phyloP scores from a whole-genome alignment of 1,140 invertebrate genomes.

The Solen grandis region DNA sequence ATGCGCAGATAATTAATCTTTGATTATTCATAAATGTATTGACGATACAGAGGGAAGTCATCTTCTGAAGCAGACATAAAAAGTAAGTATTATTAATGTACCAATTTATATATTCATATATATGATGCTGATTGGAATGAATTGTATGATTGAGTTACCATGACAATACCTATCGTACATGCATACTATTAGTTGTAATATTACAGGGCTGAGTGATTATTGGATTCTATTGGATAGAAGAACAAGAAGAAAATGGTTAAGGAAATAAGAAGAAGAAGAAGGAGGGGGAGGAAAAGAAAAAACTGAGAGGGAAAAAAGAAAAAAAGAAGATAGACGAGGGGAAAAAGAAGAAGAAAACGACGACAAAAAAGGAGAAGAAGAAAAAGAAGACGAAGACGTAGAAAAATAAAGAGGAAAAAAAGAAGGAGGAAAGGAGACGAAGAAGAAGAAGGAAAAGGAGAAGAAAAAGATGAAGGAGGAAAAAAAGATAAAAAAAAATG shows the following conservation, averaged over 20 bases:
- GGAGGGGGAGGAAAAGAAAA: neutral
- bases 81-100: too few species aligned
- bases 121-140: too few species aligned
- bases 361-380: neutral
- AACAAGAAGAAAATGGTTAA: neutral
- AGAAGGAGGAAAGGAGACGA: neutral
- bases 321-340: neutral
- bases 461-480: neutral
- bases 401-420: neutral
- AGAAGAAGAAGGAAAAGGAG: neutral
- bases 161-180: too few species aligned
- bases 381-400: neutral
- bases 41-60: too few species aligned
- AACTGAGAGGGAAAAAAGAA: neutral
- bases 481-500: neutral
- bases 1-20: too few species aligned
- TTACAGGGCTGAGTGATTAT: too few species aligned
- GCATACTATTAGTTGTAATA: too few species aligned
- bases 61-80: too few species aligned
- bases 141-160: too few species aligned
- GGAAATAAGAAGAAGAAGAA: slow-evolving; percentile 3
- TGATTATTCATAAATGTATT: too few species aligned
- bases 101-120: too few species aligned
- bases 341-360: neutral
- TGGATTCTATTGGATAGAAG: too few species aligned